Conservation (phyloP, 2,797 vertebrate species). For the Buceros bicornis region DNA sequence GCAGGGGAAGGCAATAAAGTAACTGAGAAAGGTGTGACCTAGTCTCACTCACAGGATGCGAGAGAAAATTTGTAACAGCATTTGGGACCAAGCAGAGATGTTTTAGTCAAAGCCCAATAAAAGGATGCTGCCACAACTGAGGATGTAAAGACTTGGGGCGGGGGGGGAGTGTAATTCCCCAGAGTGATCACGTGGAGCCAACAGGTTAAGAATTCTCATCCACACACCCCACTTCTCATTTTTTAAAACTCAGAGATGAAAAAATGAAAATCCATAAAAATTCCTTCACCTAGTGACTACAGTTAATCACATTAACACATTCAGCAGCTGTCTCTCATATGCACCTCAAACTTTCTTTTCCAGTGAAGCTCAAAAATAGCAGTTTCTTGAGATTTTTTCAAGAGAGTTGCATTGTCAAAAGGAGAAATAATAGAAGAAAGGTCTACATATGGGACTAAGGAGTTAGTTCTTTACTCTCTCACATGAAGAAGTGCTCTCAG, state of each 20-base stretch:
- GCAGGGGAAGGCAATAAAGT: background rate
- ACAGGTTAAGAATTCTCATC: background rate
- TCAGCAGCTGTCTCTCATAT: background rate
- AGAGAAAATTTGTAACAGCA: background rate
- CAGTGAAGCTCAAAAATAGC: background rate
- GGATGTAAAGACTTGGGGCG: background rate
- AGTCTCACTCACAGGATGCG: rapidly evolving
- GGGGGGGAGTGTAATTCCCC: background rate
- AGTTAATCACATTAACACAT: background rate
- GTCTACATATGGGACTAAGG: background rate
- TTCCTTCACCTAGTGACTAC: background rate
- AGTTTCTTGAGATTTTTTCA: background rate
- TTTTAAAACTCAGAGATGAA: background rate
- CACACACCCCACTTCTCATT: background rate
- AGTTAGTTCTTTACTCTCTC: background rate
- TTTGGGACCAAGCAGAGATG: rapidly evolving
- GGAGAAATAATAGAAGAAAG: slow-evolving; percentile 26
- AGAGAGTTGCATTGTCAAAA: background rate
- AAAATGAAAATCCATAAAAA: background rate
- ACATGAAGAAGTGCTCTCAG: background rate
- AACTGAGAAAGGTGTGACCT: background rate
- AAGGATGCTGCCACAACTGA: background rate
- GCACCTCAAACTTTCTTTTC: background rate
- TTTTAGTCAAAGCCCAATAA: rapidly evolving
- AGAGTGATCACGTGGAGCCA: rapidly evolving